Percentiles rank a stretch among this genome's conserved stretches.
phyloP scores from a whole-genome alignment of 2,113 vertebrate genomes.

The Leptodactylus fuscus region DNA sequence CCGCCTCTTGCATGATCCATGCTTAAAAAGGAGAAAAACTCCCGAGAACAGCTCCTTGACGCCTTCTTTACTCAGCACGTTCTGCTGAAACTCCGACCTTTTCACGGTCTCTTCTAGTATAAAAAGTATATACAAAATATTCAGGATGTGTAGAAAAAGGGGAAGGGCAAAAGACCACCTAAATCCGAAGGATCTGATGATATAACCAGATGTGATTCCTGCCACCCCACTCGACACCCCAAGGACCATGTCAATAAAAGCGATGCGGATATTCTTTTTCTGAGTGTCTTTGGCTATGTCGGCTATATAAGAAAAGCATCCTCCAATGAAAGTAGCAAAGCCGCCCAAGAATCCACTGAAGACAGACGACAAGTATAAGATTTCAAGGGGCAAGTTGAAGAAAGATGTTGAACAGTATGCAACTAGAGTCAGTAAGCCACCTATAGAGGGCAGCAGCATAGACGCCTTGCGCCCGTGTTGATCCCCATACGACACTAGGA shows the following conservation, averaged over 20 bases:
- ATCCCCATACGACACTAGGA: slow-evolving; percentile 89
- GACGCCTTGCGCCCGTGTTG: slow-evolving; percentile 85
- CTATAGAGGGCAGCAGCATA: slow-evolving; percentile 82
- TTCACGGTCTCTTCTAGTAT: slow-evolving; percentile 81
- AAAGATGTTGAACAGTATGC: slow-evolving; percentile 78
- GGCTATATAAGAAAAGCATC: slow-evolving; percentile 88
- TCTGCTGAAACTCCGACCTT: slow-evolving; percentile 62
- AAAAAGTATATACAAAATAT: slow-evolving; percentile 83
- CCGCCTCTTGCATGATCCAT: slow-evolving; percentile 69
- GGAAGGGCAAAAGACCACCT: slow-evolving; percentile 84
- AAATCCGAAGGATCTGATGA: slow-evolving; percentile 83
- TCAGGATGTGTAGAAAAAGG: slow-evolving; percentile 71
- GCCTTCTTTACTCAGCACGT: slow-evolving; percentile 64
- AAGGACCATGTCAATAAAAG: slow-evolving; percentile 86
- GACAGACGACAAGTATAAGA: slow-evolving; percentile 79
- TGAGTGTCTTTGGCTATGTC: slow-evolving; percentile 80
- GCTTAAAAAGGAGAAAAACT: slow-evolving; percentile 82
- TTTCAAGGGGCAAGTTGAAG: slow-evolving; percentile 80
- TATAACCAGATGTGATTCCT: slow-evolving; percentile 86
- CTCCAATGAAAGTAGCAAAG: slow-evolving; percentile 84
- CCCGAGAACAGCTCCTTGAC: slow-evolving; percentile 73
- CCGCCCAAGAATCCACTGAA: slow-evolving; percentile 85
- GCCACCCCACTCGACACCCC: slow-evolving; percentile 86
- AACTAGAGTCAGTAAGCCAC: slow-evolving; percentile 74
- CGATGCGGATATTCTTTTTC: slow-evolving; percentile 88